These are phyloP conservation scores for Phycodurus eques DNA, from an alignment of 2,113 vertebrate genomes.

Conservation along the genomic window DNA sequence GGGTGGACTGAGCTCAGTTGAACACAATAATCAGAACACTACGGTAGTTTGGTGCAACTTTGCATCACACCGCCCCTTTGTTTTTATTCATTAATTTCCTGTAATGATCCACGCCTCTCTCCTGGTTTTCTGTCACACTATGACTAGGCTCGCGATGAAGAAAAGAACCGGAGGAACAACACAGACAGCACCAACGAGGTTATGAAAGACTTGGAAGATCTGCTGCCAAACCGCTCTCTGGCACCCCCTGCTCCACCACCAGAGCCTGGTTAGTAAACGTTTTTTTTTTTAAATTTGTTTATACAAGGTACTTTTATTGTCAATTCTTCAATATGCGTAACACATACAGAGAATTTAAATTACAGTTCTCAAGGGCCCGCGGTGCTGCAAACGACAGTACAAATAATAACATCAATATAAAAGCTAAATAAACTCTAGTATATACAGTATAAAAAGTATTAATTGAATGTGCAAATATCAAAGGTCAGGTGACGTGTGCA, in stretches of 20 bases:
- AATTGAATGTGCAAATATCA: too few species aligned
- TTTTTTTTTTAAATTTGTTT: neutral
- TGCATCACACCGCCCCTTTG: neutral
- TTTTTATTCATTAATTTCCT: neutral
- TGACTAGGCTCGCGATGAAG: constrained; percentile 86
- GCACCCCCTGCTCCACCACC: constrained; percentile 39
- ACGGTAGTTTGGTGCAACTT: neutral
- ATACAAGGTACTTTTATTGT: too few species aligned
- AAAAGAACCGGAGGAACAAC: constrained; percentile 90
- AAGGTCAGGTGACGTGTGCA: too few species aligned
- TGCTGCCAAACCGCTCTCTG: constrained; percentile 66
- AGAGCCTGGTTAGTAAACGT: constrained; percentile 47
- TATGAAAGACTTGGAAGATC: constrained; percentile 81
- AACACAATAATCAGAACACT: neutral
- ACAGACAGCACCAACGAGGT: constrained; percentile 78
- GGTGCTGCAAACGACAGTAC: too few species aligned
- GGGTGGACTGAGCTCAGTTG: neutral
- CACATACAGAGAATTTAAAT: neutral
- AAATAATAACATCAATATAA: too few species aligned
- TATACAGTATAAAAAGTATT: too few species aligned
- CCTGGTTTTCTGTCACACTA: neutral
- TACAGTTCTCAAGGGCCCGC: too few species aligned
- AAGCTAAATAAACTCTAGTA: too few species aligned
- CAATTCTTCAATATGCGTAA: too few species aligned
- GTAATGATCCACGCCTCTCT: neutral